Evolutionary conservation across 2,113 vertebrate species (phyloP), one percentile per base, ranked within the genome.

Genomic region (Ia io): DNA sequence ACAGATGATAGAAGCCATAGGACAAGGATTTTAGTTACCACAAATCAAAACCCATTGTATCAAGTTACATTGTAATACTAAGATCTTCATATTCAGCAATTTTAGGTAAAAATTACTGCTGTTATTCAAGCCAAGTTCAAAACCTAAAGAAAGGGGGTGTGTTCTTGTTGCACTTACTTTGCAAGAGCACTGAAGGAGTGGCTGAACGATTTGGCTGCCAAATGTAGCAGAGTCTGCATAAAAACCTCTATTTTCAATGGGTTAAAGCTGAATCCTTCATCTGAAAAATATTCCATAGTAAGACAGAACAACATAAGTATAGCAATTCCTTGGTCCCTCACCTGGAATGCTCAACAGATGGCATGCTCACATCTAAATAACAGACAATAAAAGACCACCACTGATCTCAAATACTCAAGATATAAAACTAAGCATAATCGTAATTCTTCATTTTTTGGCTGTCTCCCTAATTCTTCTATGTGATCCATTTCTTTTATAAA

Each of bases 191-290:
- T 99, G 98, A 99, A 99, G 56, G 99, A 99, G 96, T 99, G 99
- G 98, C 99, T 99, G 98, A 99, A 99, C 35, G 99, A 99, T 91
- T 99, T 99, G 71, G 99, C 98, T 28, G 99, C 99, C 97, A 99
- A 98, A 88, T 99, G 98, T 47, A 99, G 99, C 59, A 99, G 97
- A 51, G 99, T 99, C 98, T 99, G 99, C 96, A 99, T 98, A 97
- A 99, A 99, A 82, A 99, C 99, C 22, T 99, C 99, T 95, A 99
- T 99, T 98, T 99, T 99, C 98, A 99, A 96, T 5, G 99, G 99
- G 97, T 99, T 99, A 98, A 99, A 99, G 89, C 98, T 98, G 97
- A 99, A 99, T 8, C 99, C 99, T 98, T 99, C 99, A 93, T 99
- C 99, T 99, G 98, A 85, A 98, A 98, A 88, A 95, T 88, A 96